Percentiles rank a stretch among this genome's conserved stretches.
These are phyloP conservation scores for Euura saliciscinereae DNA, from an alignment of 1,140 invertebrate genomes.

Conservation along the genomic window DNA sequence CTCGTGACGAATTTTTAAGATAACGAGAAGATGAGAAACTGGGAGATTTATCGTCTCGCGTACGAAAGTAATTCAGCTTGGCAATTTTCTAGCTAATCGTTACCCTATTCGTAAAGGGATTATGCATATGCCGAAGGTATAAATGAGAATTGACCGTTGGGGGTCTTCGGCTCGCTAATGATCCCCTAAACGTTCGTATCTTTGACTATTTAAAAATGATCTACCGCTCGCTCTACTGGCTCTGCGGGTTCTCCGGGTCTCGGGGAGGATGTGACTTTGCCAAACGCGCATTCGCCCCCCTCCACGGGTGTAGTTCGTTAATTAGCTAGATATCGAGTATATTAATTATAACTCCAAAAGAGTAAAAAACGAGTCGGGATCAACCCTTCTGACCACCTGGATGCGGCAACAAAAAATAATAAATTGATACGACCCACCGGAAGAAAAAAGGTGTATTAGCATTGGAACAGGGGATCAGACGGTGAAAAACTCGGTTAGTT, in stretches of 20 bases:
- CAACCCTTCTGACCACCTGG: constrained; percentile 6
- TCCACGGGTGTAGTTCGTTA: neutral
- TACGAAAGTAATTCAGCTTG: neutral
- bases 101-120: neutral
- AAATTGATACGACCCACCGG: neutral
- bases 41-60: neutral
- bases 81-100: neutral
- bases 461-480: neutral
- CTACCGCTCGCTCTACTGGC: neutral
- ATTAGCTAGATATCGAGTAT: neutral
- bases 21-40: neutral
- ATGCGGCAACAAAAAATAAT: neutral
- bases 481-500: neutral
- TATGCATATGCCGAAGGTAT: neutral
- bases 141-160: constrained; percentile 1
- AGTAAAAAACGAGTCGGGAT: neutral
- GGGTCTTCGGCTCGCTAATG: constrained; percentile 3
- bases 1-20: neutral
- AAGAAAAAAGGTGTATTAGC: constrained; percentile 4
- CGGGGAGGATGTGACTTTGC: neutral
- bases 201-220: neutral
- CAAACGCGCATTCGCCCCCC: neutral
- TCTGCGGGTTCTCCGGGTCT: too few species aligned
- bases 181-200: neutral
- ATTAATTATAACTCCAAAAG: neutral